Evolutionary conservation across 2,113 vertebrate species (phyloP), one percentile per base, ranked within the genome.

Genomic region (Heterotis niloticus): DNA sequence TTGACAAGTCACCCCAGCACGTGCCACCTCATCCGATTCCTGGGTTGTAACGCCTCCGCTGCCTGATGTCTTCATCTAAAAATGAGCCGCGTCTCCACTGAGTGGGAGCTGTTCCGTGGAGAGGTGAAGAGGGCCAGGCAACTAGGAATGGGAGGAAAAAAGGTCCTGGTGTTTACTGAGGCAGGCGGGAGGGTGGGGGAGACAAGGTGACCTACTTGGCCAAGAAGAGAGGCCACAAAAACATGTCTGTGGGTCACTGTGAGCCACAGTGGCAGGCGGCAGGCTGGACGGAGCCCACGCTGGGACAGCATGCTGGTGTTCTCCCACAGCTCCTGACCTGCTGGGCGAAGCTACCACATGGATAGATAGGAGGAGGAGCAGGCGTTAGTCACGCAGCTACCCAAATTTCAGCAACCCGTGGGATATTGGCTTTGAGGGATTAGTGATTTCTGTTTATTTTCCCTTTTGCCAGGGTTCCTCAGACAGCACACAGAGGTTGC

Each of bases 1-100:
- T 11, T 57, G 52, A 17, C 13, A 0, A 24, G 4, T 20, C 67
- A 9, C 28, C 13, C 64, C 59, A 24, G 18, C 26, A 59, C 14
- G 70, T 28, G 66, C 70, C 75, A 17, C 75, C 68, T 68, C 77
- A 78, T 80, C 80, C 72, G 75, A 67, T 64, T 20, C 24, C 54
- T 10, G 23, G 51, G 51, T 7, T 7, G 72, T 56, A 17, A 29
- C 64, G 20, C 64, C 24, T 65, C 60, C 76, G 65, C 81, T 29
- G 72, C 34, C 34, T 44, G 34, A 44, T 44, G 54, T 52, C 26
- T 28, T 26, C 24, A 69, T 73, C 75, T 62, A 69, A 78, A 80
- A 65, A 65, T 68, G 71, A 79, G 72, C 64, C 34, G 75, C 54
- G 68, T 17, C 0, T 72, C 69, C 77, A 76, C 52, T 20, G 57